phyloP scores from a whole-genome alignment of 1,140 invertebrate species.

The Atta colombica region DNA sequence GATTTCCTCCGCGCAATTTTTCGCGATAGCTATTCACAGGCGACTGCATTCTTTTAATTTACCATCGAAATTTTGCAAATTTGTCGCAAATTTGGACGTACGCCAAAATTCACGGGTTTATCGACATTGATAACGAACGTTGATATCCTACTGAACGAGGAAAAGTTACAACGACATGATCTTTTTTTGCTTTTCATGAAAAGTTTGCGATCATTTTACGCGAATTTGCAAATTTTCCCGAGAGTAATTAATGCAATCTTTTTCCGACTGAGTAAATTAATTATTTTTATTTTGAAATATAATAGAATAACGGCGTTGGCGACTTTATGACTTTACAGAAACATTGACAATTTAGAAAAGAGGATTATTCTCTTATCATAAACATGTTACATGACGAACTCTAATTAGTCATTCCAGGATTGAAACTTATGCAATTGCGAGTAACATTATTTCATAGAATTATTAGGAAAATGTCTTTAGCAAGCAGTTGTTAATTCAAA shows the following conservation, averaged over 20 bases:
- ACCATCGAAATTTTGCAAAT: conserved; percentile 19
- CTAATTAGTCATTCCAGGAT: not conserved
- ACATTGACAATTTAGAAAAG: not conserved
- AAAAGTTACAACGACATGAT: conserved; percentile 46
- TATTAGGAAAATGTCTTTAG: not conserved
- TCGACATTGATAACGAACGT: conserved; percentile 27
- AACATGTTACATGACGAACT: not conserved
- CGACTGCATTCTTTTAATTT: conserved; percentile 43
- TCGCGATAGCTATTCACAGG: conserved; percentile 12
- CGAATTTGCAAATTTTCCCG: conserved; percentile 10
- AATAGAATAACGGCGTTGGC: not conserved
- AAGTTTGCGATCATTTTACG: conserved; percentile 14
- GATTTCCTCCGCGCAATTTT: conserved; percentile 24
- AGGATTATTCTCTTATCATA: not conserved
- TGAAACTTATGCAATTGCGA: not conserved
- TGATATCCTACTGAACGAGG: not conserved
- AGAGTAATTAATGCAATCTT: conserved; percentile 31
- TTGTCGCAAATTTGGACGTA: conserved; percentile 12
- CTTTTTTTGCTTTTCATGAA: conserved; percentile 15
- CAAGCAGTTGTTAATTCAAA: not conserved
- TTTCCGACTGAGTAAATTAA: not conserved
- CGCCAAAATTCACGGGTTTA: conserved; percentile 20
- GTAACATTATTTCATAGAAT: not conserved
- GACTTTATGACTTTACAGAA: not conserved
- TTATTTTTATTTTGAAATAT: conserved; percentile 21